phyloP scores from a whole-genome alignment of 2,797 vertebrate species.

The Threskiornis aethiopicus region DNA sequence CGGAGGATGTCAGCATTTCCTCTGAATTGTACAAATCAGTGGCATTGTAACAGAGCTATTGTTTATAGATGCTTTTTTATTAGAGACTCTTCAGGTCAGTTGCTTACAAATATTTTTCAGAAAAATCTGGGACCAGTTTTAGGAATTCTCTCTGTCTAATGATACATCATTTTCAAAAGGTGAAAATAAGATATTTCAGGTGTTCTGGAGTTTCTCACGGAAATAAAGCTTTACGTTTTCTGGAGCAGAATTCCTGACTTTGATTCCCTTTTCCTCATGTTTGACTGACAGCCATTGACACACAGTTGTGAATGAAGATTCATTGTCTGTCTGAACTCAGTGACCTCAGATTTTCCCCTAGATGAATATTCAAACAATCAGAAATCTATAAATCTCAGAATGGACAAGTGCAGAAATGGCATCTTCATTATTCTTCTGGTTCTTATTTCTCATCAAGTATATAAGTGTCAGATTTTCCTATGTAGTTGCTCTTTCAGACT shows the following conservation, averaged over 20 bases:
- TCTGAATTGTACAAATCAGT: slow-evolving; percentile 36
- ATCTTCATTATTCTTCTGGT: background rate
- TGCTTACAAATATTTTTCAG: background rate
- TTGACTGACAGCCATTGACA: background rate
- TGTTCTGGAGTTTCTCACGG: background rate
- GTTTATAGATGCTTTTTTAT: background rate
- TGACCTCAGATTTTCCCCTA: background rate
- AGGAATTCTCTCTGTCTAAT: background rate
- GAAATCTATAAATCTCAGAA: slow-evolving; percentile 24
- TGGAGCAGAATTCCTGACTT: background rate
- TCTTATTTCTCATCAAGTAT: background rate
- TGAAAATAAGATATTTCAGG: background rate
- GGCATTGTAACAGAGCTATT: background rate
- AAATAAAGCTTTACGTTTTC: background rate
- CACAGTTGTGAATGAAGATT: background rate
- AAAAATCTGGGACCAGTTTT: background rate
- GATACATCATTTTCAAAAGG: background rate
- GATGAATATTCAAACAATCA: slow-evolving; percentile 14
- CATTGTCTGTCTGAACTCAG: slow-evolving; percentile 1
- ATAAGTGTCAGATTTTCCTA: background rate
- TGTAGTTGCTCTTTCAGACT: background rate
- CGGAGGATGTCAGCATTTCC: slow-evolving; percentile 20
- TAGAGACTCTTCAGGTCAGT: background rate
- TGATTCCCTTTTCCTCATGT: background rate
- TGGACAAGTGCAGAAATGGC: background rate